phyloP scores from a whole-genome alignment of 2,113 vertebrate species.

The Coturnix japonica region DNA sequence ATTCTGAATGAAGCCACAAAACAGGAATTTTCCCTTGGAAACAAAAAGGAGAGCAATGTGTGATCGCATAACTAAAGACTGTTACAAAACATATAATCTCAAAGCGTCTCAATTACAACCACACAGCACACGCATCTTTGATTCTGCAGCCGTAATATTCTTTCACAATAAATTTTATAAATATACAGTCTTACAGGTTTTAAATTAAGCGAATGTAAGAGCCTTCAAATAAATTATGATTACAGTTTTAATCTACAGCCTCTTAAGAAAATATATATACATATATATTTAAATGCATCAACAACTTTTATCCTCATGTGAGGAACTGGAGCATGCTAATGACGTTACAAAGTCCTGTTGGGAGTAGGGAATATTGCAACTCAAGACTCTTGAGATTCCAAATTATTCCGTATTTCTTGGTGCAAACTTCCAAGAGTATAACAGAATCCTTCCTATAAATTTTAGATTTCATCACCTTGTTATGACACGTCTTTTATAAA shows the following conservation, averaged over 20 bases:
- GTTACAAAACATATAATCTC: neutral
- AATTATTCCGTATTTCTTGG: neutral
- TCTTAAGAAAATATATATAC: neutral
- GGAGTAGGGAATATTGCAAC: neutral
- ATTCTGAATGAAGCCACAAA: neutral
- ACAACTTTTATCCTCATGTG: neutral
- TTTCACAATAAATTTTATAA: neutral
- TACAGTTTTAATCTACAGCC: neutral
- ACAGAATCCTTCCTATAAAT: neutral
- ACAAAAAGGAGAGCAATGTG: neutral
- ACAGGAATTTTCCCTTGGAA: neutral
- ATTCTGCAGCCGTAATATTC: neutral
- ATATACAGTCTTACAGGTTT: neutral
- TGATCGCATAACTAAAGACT: neutral
- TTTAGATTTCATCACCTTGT: neutral
- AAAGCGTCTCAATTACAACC: neutral
- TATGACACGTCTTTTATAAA: neutral
- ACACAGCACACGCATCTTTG: neutral
- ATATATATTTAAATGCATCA: neutral
- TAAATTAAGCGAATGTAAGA: neutral
- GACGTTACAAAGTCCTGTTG: neutral
- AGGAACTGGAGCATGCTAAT: neutral
- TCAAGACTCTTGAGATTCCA: neutral
- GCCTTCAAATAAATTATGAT: neutral
- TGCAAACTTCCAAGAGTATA: neutral